Conservation (phyloP, 2,888 invertebrate genomes). For the Sinodicranocentrus sp. region DNA sequence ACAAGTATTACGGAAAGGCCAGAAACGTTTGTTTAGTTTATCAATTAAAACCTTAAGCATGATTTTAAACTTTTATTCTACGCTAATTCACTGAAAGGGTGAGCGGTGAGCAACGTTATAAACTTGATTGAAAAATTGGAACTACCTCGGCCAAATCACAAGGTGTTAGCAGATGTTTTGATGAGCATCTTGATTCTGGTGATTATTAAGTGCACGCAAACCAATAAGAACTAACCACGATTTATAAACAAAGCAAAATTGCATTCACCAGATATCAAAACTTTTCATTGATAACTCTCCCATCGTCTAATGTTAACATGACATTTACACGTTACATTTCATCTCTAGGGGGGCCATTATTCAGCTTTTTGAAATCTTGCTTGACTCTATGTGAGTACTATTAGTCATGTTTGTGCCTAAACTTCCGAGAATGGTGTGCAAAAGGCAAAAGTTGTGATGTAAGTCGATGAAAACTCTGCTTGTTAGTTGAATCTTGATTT, state of each 20-base stretch:
- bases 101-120: slow-evolving; percentile 15
- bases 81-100: background rate
- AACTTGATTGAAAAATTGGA: slow-evolving; percentile 51
- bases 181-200: slow-evolving; percentile 13
- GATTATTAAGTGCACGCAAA: slow-evolving; percentile 57
- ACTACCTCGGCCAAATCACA: slow-evolving; percentile 18
- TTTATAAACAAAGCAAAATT: slow-evolving; percentile 36
- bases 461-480: too few species aligned
- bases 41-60: too few species aligned
- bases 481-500: too few species aligned
- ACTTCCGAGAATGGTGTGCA: too few species aligned
- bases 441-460: too few species aligned
- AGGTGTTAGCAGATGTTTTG: slow-evolving; percentile 24
- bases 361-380: background rate
- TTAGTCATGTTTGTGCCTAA: too few species aligned
- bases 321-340: slow-evolving; percentile 53
- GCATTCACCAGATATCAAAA: slow-evolving; percentile 5
- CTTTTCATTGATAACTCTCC: slow-evolving; percentile 16
- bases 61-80: too few species aligned
- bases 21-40: too few species aligned
- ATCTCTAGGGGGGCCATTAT: slow-evolving; percentile 30
- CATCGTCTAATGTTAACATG: slow-evolving; percentile 31
- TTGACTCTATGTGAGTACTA: background rate
- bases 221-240: slow-evolving; percentile 53
- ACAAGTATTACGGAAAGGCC: too few species aligned